Evolutionary conservation across 2,113 vertebrate genomes (phyloP).

Genomic region (Pollachius pollachius): DNA sequence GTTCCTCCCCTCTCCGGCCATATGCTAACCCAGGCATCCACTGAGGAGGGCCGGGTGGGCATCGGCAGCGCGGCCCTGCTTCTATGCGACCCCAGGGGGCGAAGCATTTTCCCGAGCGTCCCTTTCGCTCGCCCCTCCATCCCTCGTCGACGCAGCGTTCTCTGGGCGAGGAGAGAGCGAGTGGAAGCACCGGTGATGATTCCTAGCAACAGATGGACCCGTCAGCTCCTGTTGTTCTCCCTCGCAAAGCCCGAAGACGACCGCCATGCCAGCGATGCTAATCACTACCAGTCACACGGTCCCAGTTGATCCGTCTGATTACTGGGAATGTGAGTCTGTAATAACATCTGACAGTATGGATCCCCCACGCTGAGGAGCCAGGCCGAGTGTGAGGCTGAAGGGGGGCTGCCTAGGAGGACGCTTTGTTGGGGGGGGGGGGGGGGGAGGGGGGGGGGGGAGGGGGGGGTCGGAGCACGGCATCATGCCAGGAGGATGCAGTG

Average conservation of each 20-base stretch:
- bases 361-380: conserved; percentile 51
- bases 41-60: conserved; percentile 48
- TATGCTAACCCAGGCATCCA: conserved; percentile 71
- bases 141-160: conserved; percentile 15
- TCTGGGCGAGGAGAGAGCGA: conserved; percentile 38
- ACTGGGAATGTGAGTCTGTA: conserved; percentile 42
- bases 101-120: conserved; percentile 28
- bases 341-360: conserved; percentile 58
- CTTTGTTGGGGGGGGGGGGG: not conserved
- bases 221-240: conserved; percentile 66
- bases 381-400: conserved; percentile 40
- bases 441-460: not conserved
- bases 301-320: conserved; percentile 45
- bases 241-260: conserved; percentile 57
- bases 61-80: conserved; percentile 38
- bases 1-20: conserved; percentile 62
- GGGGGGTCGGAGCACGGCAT: conserved; percentile 17
- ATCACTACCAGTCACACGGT: conserved; percentile 46
- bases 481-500: conserved; percentile 30
- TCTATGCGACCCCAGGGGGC: conserved; percentile 46
- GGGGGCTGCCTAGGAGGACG: conserved; percentile 25
- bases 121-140: conserved; percentile 15
- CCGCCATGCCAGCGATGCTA: conserved; percentile 50
- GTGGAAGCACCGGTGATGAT: conserved; percentile 38
- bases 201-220: conserved; percentile 64